Evolutionary conservation across 2,797 vertebrate species (phyloP).

Genomic region (Uromys caudimaculatus): DNA sequence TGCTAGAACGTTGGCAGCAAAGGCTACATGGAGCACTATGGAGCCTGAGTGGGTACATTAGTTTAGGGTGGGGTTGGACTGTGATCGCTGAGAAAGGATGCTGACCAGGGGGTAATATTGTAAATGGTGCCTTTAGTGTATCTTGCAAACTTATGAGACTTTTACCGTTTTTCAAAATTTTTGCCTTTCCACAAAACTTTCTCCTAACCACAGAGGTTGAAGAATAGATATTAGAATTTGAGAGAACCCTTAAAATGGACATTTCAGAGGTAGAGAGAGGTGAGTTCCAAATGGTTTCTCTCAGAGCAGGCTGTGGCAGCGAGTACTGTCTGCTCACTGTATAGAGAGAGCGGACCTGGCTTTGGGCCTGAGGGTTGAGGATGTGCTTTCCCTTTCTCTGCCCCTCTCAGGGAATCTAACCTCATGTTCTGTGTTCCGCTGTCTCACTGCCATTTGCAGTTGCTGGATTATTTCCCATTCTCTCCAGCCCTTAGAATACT

Average conservation of each 20-base stretch:
- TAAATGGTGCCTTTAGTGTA: conserved; percentile 21
- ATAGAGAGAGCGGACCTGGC: neutral
- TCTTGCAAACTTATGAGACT: neutral
- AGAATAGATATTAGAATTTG: neutral
- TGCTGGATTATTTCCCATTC: neutral
- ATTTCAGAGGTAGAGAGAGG: neutral
- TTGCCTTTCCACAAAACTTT: conserved; percentile 29
- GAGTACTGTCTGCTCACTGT: neutral
- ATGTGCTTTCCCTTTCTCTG: neutral
- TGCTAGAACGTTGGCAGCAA: conserved; percentile 28
- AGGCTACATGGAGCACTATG: neutral
- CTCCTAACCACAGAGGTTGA: neutral
- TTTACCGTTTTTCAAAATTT: conserved; percentile 8
- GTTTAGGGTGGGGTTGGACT: neutral
- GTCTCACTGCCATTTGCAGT: neutral
- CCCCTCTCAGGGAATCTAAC: neutral
- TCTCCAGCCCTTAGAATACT: neutral
- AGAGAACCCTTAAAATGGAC: neutral
- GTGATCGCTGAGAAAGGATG: neutral
- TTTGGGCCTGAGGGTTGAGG: neutral
- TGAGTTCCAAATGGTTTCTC: neutral
- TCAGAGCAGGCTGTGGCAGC: neutral
- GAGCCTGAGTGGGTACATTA: neutral
- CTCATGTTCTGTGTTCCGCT: neutral
- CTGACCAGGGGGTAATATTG: neutral